phyloP scores from a whole-genome alignment of 2,888 invertebrate species.

The Hetaerina titia region DNA sequence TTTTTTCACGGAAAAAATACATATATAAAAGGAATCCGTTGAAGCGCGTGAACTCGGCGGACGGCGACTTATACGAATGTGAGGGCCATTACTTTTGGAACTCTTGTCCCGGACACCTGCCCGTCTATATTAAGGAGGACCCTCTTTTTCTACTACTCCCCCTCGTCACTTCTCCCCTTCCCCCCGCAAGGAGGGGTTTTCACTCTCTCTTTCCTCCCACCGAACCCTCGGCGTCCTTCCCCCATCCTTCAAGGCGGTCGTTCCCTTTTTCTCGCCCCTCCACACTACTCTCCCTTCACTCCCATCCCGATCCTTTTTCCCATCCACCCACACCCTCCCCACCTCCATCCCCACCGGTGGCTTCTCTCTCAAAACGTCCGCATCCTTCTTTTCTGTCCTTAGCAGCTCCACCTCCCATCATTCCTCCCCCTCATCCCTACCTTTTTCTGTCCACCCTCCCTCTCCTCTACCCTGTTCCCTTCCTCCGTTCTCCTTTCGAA shows the following conservation, averaged over 20 bases:
- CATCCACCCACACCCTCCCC: neutral
- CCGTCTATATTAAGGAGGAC: slow-evolving; percentile 47
- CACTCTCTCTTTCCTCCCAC: neutral
- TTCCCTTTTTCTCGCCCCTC: neutral
- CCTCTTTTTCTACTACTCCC: slow-evolving; percentile 1
- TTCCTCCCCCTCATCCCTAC: neutral
- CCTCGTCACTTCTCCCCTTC: neutral
- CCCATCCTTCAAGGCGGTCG: neutral
- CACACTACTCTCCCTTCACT: neutral
- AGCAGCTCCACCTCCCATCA: neutral
- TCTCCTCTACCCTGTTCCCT: neutral
- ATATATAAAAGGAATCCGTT: neutral
- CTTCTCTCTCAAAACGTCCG: neutral
- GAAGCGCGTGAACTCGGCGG: slow-evolving; percentile 21
- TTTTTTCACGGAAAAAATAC: neutral
- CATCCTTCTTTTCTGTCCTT: neutral
- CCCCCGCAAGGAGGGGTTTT: no score
- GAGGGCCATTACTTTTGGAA: slow-evolving; percentile 20
- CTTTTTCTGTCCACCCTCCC: neutral
- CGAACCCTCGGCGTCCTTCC: neutral
- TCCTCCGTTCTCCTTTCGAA: neutral
- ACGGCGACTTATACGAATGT: slow-evolving; percentile 53
- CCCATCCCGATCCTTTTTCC: neutral
- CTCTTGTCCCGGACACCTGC: slow-evolving; percentile 55
- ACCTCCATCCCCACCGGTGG: neutral